Evolutionary conservation across 2,113 vertebrate species (phyloP), one percentile per base, ranked within the genome.

Genomic region (Sclerurus mexicanus): DNA sequence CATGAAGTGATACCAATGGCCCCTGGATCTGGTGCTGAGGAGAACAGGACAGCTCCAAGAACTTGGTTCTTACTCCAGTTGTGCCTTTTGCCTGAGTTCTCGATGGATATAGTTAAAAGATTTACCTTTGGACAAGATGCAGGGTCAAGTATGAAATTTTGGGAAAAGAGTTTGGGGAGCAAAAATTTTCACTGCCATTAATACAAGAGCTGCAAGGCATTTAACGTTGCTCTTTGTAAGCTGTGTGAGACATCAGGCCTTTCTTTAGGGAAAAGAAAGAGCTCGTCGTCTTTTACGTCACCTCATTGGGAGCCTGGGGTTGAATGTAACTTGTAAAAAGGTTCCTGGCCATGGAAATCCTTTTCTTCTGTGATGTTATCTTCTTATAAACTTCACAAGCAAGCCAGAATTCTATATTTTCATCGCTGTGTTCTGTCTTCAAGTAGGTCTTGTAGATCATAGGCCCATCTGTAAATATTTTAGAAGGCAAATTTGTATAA

Each of bases 321-420:
- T 97, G 89, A 82, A 98, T 97, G 55, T 97, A 97, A 69, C 81
- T 89, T 59, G 52, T 95, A 6, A 97, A 98, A 79, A 98, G 95
- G 56, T 97, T 98, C 91, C 82, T 98, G 62, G 97, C 97, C n/a
- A 74, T 49, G 6, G 93, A 95, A 66, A 71, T 93, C 53, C 97
- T 97, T 85, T 95, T 97, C 87, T 75, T 85, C 27, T 69, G 89
- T 6, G 89, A 97, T 9, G 69, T 93, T 49, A 80, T 96, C 96
- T 95, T 98, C 94, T 97, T 98, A 49, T 95, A 98, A 47, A 72
- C 95, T 94, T 98, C 85, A 4, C 96, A 98, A n/a, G 96, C 97
- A 94, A 96, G 81, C 96, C 97, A 98, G 85, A 98, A 98, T 60
- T 98, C 95, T 37, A 94, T 96, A 17, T 98, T 98, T 91, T 98